Evolutionary conservation across 2,113 vertebrate species (phyloP), one percentile per base, ranked within the genome.

Genomic region (Argyrosomus japonicus): DNA sequence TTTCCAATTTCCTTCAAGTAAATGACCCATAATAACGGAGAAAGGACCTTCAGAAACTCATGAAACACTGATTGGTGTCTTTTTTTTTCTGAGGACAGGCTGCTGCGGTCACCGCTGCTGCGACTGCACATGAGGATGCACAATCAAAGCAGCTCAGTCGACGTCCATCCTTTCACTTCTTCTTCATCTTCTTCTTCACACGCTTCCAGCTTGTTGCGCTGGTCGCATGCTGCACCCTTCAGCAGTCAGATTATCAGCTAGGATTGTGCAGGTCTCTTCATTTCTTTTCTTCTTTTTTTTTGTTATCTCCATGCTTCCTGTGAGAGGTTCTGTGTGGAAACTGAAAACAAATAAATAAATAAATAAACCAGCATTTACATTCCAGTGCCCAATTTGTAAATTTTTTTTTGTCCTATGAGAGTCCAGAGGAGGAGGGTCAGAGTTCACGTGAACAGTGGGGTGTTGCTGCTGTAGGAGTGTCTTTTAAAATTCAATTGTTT

Each of bases 361-460:
- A 40, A 40, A 40, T 40, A 81, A 92, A 89, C 58, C 81, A 90
- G 85, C 75, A 40, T 89, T 89, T 94, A 93, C 93, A 93, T 94
- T 94, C 91, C 82, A 90, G 90, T 91, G 87, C 86, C 91, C 84
- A 77, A 87, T 86, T 88, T 51, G 85, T 68, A 75, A 82, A 80
- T 50, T 13, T 67, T 62, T 29, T 45, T 32, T 50, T 58, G 58
- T 4, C 21, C 56, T 57, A 17, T 62, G 19, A 65, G 75, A 88
- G 87, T 90, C 82, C 80, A 86, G 80, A 83, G 70, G 48, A 87
- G 68, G 81, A 90, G 89, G 36, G 87, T 92, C 83, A 87, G 77
- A 90, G 89, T 88, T 93, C 82, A 80, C 1, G 48, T 78, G 65
- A 83, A 71, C 72, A 51, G 76, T 64, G 68, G 80, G 72, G 82